A percentile compares a stretch with the other conserved stretches of the same genome.
phyloP scores from a whole-genome alignment of 2,113 vertebrate species.

The Climacteris rufus region DNA sequence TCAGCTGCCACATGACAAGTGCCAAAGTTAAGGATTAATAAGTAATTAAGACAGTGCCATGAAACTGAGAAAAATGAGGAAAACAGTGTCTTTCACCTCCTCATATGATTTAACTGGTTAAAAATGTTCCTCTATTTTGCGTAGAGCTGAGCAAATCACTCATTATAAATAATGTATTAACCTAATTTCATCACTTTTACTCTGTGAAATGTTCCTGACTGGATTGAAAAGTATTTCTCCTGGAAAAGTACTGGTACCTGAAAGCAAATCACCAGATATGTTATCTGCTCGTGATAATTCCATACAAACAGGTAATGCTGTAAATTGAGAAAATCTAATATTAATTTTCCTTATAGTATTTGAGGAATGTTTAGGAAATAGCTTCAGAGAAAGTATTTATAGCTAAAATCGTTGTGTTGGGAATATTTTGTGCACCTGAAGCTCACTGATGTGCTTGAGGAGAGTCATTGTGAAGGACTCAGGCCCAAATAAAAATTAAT shows the following conservation, averaged over 20 bases:
- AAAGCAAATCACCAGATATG: not conserved
- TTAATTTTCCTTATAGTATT: not conserved
- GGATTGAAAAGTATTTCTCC: not conserved
- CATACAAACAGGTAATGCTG: not conserved
- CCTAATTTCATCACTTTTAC: not conserved
- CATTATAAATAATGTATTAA: slow-evolving; percentile 38
- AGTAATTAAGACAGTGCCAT: not conserved
- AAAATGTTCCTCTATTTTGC: not conserved
- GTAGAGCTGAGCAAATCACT: not conserved
- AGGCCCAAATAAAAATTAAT: not conserved
- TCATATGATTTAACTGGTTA: not conserved
- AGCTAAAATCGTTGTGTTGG: not conserved
- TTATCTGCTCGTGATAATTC: not conserved
- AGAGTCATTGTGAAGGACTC: not conserved
- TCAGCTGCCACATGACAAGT: not conserved
- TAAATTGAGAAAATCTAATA: not conserved
- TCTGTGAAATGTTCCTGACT: not conserved
- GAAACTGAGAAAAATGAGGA: not conserved
- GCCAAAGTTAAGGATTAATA: not conserved
- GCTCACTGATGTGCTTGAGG: not conserved
- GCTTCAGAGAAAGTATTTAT: not conserved
- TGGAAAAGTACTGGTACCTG: not conserved
- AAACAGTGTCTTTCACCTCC: not conserved
- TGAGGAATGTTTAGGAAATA: not conserved
- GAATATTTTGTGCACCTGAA: not conserved